phyloP scores from a whole-genome alignment of 2,797 vertebrate genomes.

The Apogon hyalosoma region DNA sequence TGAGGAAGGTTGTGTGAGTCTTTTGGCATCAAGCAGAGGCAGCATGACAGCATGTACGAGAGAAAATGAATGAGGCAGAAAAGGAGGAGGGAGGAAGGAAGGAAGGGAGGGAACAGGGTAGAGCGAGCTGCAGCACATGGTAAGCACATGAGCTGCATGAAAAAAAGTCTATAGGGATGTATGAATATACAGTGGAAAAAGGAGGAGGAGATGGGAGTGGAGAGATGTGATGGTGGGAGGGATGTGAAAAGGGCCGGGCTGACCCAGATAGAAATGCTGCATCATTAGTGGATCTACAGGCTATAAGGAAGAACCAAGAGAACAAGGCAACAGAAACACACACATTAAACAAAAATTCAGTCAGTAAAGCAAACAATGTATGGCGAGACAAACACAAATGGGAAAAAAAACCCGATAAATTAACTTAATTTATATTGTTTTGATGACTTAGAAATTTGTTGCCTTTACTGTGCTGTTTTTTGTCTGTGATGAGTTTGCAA shows the following conservation, averaged over 20 bases:
- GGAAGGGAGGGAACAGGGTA: conserved; percentile 17
- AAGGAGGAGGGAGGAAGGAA: conserved; percentile 24
- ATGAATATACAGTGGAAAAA: conserved; percentile 36
- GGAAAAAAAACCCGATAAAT: not conserved
- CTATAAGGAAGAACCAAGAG: conserved; percentile 37
- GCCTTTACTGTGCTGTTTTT: not conserved
- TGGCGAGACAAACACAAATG: not conserved
- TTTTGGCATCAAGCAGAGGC: conserved; percentile 50
- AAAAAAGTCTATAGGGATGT: conserved; percentile 32
- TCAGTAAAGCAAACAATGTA: not conserved
- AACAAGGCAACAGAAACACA: conserved; percentile 12
- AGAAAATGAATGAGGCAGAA: conserved; percentile 40
- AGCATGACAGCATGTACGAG: conserved; percentile 24
- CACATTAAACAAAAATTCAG: not conserved
- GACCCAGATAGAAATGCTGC: conserved; percentile 80
- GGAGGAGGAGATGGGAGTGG: conserved; percentile 23
- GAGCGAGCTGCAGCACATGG: conserved; percentile 57
- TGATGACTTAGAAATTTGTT: conserved; percentile 1
- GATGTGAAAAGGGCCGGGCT: conserved; percentile 54
- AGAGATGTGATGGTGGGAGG: conserved; percentile 48
- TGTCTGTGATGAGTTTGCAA: not conserved
- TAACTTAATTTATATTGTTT: not conserved
- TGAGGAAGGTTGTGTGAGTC: not conserved
- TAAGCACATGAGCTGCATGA: conserved; percentile 65
- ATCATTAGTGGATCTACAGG: conserved; percentile 68